Conservation (phyloP, 2,113 vertebrate genomes). For the Cettia cetti region DNA sequence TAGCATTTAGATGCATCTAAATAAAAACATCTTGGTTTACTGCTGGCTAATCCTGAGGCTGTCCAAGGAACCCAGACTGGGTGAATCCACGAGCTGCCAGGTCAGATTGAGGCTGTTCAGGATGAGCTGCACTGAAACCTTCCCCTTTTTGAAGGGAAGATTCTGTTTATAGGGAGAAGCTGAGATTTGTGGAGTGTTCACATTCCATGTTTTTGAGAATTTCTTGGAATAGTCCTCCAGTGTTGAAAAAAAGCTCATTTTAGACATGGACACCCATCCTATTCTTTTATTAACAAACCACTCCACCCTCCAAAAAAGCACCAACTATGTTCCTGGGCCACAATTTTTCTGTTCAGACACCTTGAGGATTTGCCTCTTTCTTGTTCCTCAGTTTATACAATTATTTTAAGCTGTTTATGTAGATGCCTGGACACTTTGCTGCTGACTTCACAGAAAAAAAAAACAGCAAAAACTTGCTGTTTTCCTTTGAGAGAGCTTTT, state of each 20-base stretch:
- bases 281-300: background rate
- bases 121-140: background rate
- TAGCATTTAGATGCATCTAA: background rate
- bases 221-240: background rate
- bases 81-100: background rate
- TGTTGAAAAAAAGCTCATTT: background rate
- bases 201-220: background rate
- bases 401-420: background rate
- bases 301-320: background rate
- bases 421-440: background rate
- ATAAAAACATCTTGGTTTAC: background rate
- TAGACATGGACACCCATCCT: background rate
- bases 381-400: background rate
- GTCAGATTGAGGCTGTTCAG: background rate
- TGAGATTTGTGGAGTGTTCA: background rate
- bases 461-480: background rate
- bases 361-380: background rate
- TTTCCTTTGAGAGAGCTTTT: background rate
- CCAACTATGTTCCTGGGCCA: background rate
- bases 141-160: background rate
- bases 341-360: background rate
- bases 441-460: background rate
- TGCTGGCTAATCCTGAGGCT: background rate
- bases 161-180: background rate
- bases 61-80: background rate